Percentiles rank a stretch among this genome's conserved stretches.
These are phyloP conservation scores for Phyllotreta striolata DNA, from an alignment of 2,888 invertebrate genomes.

Conservation along the genomic window DNA sequence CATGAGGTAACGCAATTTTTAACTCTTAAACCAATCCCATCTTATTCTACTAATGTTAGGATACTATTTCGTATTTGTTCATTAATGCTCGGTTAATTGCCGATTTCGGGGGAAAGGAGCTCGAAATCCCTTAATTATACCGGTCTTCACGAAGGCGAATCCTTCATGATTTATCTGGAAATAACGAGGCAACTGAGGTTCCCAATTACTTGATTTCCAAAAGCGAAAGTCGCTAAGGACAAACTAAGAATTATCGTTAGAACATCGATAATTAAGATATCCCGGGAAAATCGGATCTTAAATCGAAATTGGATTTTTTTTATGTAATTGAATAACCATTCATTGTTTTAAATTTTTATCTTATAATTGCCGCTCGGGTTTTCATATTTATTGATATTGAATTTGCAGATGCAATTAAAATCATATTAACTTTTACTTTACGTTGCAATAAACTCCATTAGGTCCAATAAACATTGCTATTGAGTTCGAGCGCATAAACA, in stretches of 20 bases:
- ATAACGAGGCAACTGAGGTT: slow-evolving; percentile 34
- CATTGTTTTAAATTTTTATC: too few species aligned
- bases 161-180: slow-evolving; percentile 33
- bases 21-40: not conserved
- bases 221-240: slow-evolving; percentile 10
- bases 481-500: too few species aligned
- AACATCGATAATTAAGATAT: slow-evolving; percentile 17
- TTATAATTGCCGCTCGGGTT: not conserved
- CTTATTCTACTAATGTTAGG: too few species aligned
- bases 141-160: slow-evolving; percentile 14
- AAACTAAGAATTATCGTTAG: slow-evolving; percentile 6
- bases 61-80: too few species aligned
- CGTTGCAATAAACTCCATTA: too few species aligned
- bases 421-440: too few species aligned
- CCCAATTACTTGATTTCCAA: slow-evolving; percentile 30
- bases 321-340: not conserved
- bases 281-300: not conserved
- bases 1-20: not conserved
- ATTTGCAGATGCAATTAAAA: too few species aligned
- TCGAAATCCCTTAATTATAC: slow-evolving; percentile 32
- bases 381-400: too few species aligned
- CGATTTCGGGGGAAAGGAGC: slow-evolving; percentile 12
- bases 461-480: too few species aligned
- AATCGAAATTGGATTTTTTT: slow-evolving; percentile 3
- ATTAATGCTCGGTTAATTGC: not conserved